Evolutionary conservation across 2,888 invertebrate species (phyloP), one percentile per base, ranked within the genome.

Genomic region (Orchesella flavescens): DNA sequence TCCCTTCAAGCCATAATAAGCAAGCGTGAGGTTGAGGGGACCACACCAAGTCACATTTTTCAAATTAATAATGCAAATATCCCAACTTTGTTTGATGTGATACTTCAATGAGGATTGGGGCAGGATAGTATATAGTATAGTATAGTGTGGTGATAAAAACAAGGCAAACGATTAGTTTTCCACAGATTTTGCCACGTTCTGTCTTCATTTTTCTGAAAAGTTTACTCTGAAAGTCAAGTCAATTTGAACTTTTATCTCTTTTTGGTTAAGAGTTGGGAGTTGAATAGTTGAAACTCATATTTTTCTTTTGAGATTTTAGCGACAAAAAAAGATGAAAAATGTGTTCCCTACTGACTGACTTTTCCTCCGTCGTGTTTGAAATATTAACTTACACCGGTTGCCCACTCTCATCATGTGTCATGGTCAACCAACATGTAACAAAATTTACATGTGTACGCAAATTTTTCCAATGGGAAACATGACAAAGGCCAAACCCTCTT

Each of bases 21-120:
- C 65, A 53, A 19, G 66, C 68, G 76, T 68, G 68, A 76, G 43
- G 55, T 19, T 68, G 46, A 44, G 66, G 57, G 43, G 77, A 69
- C 77, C 77, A 77, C 68, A 77, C 77, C 68, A 77, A 59, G 44
- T 77, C 77, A 77, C 77, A 77, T 69, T 68, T 77, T 77, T 77
- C 68, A 59, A n/a, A 77, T 77, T 69, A 76, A 66, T 44, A 76
- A 49, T 53, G 53, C 13, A 34, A 24, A 71, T 43, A 34, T 34
- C 34, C 34, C 34, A n/a, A n/a, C n/a, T n/a, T 34, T 34, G 34
- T 2, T 34, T 34, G 34, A 34, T 34, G 34, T 2, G 34, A 34
- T 34, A 34, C 34, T 34, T 34, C 34, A 34, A 34, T 34, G 34
- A 7, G 34, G 7, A 34, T 34, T 34, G 34, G 3, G 7, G 34